phyloP scores from a whole-genome alignment of 2,113 vertebrate genomes.

The Actinemys pallida region DNA sequence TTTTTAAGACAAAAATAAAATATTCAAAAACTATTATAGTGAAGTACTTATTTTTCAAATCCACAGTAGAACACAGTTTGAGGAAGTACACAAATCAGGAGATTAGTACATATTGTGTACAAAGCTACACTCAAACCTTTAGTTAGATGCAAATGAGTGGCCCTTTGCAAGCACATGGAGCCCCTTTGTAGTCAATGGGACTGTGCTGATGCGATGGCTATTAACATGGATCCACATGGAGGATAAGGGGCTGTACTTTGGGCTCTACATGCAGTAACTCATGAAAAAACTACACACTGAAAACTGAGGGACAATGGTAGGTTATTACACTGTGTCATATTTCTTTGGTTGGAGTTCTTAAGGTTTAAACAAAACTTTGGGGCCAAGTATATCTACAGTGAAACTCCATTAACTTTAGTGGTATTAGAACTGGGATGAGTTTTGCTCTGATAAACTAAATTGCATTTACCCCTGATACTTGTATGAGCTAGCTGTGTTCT shows the following conservation, averaged over 20 bases:
- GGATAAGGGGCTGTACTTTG: fast-evolving
- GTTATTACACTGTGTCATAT: fast-evolving
- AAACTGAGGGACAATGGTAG: neutral
- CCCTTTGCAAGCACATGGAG: neutral
- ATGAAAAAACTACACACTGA: neutral
- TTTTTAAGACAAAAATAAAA: neutral
- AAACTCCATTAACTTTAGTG: neutral
- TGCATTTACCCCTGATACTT: neutral
- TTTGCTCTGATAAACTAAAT: neutral
- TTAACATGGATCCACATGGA: neutral
- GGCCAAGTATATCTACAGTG: neutral
- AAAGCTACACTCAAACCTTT: fast-evolving
- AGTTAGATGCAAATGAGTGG: neutral
- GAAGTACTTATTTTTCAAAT: neutral
- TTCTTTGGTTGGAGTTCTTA: neutral
- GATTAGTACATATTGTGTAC: neutral
- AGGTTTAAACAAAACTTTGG: neutral
- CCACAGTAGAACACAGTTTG: fast-evolving
- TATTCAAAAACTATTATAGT: neutral
- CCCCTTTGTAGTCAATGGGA: neutral
- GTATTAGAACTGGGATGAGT: neutral
- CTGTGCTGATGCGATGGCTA: neutral
- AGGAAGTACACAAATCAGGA: neutral
- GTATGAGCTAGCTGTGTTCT: neutral
- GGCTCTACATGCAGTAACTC: neutral